Evolutionary conservation across 92 coral and sea anemone genomes (phyloP).

Genomic region (Paramuricea clavata): DNA sequence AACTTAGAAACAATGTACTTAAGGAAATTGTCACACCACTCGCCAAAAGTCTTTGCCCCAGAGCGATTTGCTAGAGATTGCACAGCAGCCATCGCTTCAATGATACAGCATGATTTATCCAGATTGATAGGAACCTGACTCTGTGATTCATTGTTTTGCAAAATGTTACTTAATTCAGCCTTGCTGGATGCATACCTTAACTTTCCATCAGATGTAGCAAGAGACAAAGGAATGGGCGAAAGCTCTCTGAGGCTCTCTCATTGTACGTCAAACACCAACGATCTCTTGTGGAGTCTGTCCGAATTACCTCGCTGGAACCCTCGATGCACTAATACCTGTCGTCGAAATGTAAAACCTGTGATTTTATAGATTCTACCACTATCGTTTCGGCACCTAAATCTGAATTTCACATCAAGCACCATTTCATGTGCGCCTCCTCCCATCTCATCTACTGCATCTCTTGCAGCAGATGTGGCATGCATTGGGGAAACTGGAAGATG

Average conservation of each 20-base stretch:
- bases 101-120: conserved; percentile 42
- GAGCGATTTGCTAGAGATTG: conserved; percentile 57
- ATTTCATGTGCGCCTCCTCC: too few species aligned
- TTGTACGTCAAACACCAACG: conserved; percentile 63
- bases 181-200: conserved; percentile 22
- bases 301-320: conserved; percentile 66
- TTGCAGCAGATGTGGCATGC: too few species aligned
- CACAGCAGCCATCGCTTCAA: conserved; percentile 73
- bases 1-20: conserved; percentile 59
- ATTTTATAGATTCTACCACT: too few species aligned
- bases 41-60: conserved; percentile 71
- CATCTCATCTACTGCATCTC: too few species aligned
- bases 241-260: conserved; percentile 59
- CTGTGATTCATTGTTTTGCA: conserved; percentile 23
- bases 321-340: conserved; percentile 63
- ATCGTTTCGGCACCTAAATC: too few species aligned
- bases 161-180: conserved; percentile 35
- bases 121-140: conserved; percentile 8
- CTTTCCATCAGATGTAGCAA: conserved; percentile 18
- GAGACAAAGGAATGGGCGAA: conserved; percentile 29
- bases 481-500: too few species aligned
- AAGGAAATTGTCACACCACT: conserved; percentile 70
- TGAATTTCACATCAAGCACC: too few species aligned
- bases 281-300: conserved; percentile 68
- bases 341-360: too few species aligned